Conservation (phyloP, 2,113 vertebrate genomes). For the Anolis sagrei region DNA sequence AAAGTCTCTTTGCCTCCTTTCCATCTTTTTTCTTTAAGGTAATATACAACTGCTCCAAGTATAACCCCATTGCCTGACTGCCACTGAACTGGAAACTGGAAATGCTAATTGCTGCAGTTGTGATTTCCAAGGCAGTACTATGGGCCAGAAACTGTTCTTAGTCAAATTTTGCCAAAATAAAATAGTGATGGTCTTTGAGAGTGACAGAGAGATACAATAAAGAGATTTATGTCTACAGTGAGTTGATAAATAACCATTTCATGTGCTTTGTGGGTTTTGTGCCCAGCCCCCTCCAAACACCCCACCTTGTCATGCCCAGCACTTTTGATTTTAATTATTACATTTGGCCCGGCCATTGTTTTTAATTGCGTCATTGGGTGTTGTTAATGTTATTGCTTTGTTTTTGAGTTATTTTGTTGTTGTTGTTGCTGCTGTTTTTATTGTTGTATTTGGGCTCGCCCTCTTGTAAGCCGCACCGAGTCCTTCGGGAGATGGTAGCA, state of each 20-base stretch:
- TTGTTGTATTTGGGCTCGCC: too few relatives aligned
- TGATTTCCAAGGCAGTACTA: slow-evolving; percentile 54
- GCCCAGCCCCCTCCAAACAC: too few relatives aligned
- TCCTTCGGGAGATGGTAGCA: too few relatives aligned
- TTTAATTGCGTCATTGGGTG: too few relatives aligned
- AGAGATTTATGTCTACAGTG: slow-evolving; percentile 37
- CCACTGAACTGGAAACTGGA: slow-evolving; percentile 56
- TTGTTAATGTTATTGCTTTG: too few relatives aligned
- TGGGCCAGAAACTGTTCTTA: slow-evolving; percentile 49
- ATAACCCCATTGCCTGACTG: slow-evolving; percentile 44
- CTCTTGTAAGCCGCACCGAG: too few relatives aligned
- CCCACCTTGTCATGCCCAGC: too few relatives aligned
- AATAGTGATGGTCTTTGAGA: slow-evolving; percentile 54
- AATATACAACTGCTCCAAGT: slow-evolving; percentile 43
- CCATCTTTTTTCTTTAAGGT: slow-evolving; percentile 36
- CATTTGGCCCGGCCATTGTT: too few relatives aligned
- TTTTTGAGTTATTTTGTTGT: too few relatives aligned
- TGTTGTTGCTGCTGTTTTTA: too few relatives aligned
- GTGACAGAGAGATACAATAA: slow-evolving; percentile 28
- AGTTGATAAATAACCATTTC: slow-evolving; percentile 29
- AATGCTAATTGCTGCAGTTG: slow-evolving; percentile 55
- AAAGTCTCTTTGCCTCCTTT: background rate
- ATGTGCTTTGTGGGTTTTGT: slow-evolving; percentile 7
- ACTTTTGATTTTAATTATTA: too few relatives aligned
- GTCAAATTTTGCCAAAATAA: slow-evolving; percentile 51